Evolutionary conservation across 2,888 invertebrate genomes (phyloP), one percentile per base, ranked within the genome.

Genomic region (Drosophila kuntzei): DNA sequence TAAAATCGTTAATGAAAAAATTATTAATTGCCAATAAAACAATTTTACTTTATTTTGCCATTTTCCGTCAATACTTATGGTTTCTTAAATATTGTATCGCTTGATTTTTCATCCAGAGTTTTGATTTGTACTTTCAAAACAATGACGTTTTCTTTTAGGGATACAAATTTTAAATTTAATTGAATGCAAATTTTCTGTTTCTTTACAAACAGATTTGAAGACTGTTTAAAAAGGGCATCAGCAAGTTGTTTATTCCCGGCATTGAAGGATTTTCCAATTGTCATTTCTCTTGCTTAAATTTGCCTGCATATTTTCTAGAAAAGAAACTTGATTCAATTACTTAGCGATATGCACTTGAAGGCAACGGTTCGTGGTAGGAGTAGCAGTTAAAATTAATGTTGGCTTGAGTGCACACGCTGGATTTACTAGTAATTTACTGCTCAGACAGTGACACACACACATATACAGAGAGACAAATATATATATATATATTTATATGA

Each of bases 341-440:
- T 79, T 80, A 80, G 73, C 73, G 66, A 72, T 61, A 72, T 61
- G 53, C 67, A 59, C 62, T 63, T 50, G 51, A 60, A 55, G 61
- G 55, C 50, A 22, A 37, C 46, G 32, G 39, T 22, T 39, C 22
- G 44, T 25, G 55, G 39, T 44, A 47, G 53, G 39, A 34, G 37
- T 34, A 54, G 53, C 62, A 51, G 73, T 68, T 65, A 37, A 80
- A 79, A 79, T 79, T 73, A 79, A 79, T 79, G 73, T 62, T 60
- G 54, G 70, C 70, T 68, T 65, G 70, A 77, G 78, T 73, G 78
- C 80, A 77, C 73, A 68, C 49, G 51, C 74, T 73, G 80, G 78
- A 77, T 80, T 79, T 79, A 59, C 70, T 63, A 66, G 78, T 77
- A 79, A 79, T 77, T 79, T 79, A 77, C 62, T 65, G 78, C 53